Conservation (phyloP, 2,113 vertebrate species). For the Ctenomys sociabilis region DNA sequence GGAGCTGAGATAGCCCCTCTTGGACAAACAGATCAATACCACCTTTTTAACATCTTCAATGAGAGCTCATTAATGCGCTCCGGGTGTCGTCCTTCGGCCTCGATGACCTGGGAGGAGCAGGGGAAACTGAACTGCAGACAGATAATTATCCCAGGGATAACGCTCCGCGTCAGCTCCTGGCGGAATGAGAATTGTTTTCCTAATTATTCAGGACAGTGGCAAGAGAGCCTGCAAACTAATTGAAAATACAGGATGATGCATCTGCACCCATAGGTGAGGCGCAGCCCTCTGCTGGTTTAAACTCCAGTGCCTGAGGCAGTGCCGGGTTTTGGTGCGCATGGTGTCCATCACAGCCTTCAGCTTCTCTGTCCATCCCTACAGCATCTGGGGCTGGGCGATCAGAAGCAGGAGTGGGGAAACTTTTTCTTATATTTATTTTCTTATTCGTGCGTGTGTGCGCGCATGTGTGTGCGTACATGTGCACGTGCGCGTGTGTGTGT, state of each 20-base stretch:
- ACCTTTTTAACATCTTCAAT: conserved; percentile 96
- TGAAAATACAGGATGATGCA: conserved; percentile 87
- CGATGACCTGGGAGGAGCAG: conserved; percentile 92
- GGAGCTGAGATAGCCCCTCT: conserved; percentile 96
- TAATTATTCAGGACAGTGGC: conserved; percentile 89
- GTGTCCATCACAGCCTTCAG: not conserved
- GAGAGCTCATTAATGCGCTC: conserved; percentile 95
- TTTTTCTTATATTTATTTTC: too few relatives aligned
- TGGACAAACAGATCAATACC: conserved; percentile 99
- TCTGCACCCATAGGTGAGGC: conserved; percentile 75
- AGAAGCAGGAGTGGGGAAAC: not conserved
- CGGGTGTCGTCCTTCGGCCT: conserved; percentile 91
- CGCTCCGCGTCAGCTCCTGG: conserved; percentile 86
- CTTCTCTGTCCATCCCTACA: not conserved
- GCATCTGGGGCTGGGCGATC: not conserved
- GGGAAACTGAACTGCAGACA: conserved; percentile 90
- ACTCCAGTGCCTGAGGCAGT: conserved; percentile 71
- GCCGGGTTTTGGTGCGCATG: conserved; percentile 35
- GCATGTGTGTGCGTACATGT: too few relatives aligned
- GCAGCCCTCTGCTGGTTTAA: conserved; percentile 83
- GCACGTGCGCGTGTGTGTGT: too few relatives aligned
- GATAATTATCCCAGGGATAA: conserved; percentile 89
- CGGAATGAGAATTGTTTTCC: conserved; percentile 88
- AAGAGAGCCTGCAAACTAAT: conserved; percentile 87
- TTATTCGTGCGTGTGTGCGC: too few relatives aligned